Evolutionary conservation across 1,140 invertebrate species (phyloP).

Genomic region (Arctopsyche grandis): DNA sequence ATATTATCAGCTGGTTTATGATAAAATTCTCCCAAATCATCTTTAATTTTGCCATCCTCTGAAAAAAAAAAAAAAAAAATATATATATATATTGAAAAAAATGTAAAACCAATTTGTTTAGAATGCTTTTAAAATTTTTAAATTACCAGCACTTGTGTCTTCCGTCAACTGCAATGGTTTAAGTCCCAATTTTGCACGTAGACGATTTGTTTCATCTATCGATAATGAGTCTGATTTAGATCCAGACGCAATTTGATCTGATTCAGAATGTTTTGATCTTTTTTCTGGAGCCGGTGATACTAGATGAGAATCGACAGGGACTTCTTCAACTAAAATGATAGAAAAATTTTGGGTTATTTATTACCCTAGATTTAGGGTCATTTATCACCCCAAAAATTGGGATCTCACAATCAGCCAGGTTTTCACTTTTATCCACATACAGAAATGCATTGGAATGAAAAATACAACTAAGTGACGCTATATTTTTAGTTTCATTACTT

Average conservation of each 20-base stretch:
- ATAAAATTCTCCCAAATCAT: constrained; percentile 90
- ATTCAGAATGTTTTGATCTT: constrained; percentile 48
- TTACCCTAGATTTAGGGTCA: not conserved
- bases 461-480: too few relatives aligned
- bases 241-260: constrained; percentile 59
- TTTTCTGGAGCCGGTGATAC: constrained; percentile 51
- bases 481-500: too few relatives aligned
- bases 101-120: too few relatives aligned
- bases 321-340: constrained; percentile 62
- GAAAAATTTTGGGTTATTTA: not conserved
- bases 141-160: constrained; percentile 53
- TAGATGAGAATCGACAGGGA: constrained; percentile 64
- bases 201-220: constrained; percentile 87
- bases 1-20: constrained; percentile 92
- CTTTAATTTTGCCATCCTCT: constrained; percentile 71
- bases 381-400: not conserved
- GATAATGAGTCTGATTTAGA: constrained; percentile 45
- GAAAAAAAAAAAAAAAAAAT: too few relatives aligned
- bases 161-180: constrained; percentile 86
- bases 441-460: too few relatives aligned
- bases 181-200: constrained; percentile 91
- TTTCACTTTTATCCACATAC: too few relatives aligned
- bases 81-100: constrained; percentile 17
- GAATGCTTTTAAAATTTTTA: too few relatives aligned
- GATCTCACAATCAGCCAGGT: too few relatives aligned